These are phyloP conservation scores for Polymixis flavicincta DNA, from an alignment of 2,888 invertebrate species.

Conservation along the genomic window DNA sequence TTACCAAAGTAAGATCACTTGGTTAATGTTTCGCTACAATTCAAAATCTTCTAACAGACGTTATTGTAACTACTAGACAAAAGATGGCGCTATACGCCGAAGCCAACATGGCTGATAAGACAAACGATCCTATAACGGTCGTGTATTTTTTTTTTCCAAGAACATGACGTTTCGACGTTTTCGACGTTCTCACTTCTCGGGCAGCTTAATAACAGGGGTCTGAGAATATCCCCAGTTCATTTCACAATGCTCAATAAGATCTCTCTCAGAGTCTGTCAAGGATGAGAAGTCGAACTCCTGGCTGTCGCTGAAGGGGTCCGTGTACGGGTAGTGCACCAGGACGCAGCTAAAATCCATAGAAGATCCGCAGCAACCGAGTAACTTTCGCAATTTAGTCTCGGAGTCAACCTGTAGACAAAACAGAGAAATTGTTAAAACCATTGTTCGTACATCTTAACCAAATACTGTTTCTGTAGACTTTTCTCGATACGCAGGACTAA, in stretches of 20 bases:
- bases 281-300: slow-evolving; percentile 84
- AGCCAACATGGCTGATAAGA: slow-evolving; percentile 65
- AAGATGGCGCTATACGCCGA: slow-evolving; percentile 83
- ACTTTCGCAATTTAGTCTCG: slow-evolving; percentile 88
- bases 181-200: slow-evolving; percentile 89
- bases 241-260: slow-evolving; percentile 92
- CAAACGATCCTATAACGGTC: slow-evolving; percentile 51
- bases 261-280: slow-evolving; percentile 91
- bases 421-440: slow-evolving; percentile 64
- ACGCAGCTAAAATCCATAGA: slow-evolving; percentile 90
- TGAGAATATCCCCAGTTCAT: slow-evolving; percentile 91
- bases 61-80: slow-evolving; percentile 66
- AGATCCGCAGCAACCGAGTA: slow-evolving; percentile 84
- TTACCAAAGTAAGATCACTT: slow-evolving; percentile 50
- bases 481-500: not conserved
- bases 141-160: slow-evolving; percentile 71
- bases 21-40: slow-evolving; percentile 52
- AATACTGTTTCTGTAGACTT: not conserved
- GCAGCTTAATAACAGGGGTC: slow-evolving; percentile 92
- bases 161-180: slow-evolving; percentile 58
- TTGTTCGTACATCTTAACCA: slow-evolving; percentile 12
- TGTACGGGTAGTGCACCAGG: slow-evolving; percentile 88
- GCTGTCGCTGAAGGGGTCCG: slow-evolving; percentile 86
- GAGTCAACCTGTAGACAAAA: slow-evolving; percentile 90
- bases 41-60: slow-evolving; percentile 47